A percentile compares a stretch with the other conserved stretches of the same genome.
Evolutionary conservation across 2,797 vertebrate genomes (phyloP).

Genomic region (Loris lydekkerianus): DNA sequence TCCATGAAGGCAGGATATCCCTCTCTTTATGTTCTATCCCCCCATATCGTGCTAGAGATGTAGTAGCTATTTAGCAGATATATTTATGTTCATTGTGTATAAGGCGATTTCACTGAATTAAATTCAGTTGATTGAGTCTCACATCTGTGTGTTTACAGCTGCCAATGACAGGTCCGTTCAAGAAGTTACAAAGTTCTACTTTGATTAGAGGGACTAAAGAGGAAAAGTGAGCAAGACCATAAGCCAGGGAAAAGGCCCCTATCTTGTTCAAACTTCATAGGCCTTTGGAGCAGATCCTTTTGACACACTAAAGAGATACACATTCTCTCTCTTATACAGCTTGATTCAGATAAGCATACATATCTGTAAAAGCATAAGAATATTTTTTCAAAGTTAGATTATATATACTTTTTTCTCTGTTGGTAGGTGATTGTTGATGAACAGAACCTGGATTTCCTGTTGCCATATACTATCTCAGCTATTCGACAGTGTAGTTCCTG

Average conservation of each 20-base stretch:
- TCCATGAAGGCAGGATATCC: neutral
- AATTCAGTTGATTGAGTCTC: neutral
- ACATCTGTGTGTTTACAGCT: neutral
- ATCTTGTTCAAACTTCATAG: neutral
- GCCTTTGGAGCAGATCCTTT: conserved; percentile 32
- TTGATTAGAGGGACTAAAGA: conserved; percentile 14
- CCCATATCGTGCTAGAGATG: neutral
- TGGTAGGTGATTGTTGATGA: conserved; percentile 95
- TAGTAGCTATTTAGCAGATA: conserved; percentile 28
- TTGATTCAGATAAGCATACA: neutral
- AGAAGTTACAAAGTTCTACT: conserved; percentile 36
- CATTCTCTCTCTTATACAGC: neutral
- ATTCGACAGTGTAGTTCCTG: conserved; percentile 94
- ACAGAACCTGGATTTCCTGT: conserved; percentile 91
- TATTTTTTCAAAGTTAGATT: neutral
- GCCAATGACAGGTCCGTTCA: conserved; percentile 21
- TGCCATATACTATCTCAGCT: conserved; percentile 92
- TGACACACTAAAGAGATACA: neutral
- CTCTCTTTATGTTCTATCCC: neutral
- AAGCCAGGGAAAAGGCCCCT: neutral
- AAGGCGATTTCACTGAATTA: conserved; percentile 45
- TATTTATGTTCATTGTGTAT: neutral
- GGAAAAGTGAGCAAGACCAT: neutral
- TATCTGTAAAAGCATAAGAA: neutral
- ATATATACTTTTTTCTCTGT: conserved; percentile 46